Evolutionary conservation across 1,140 invertebrate genomes (phyloP).

Genomic region (Lepidurus arcticus): DNA sequence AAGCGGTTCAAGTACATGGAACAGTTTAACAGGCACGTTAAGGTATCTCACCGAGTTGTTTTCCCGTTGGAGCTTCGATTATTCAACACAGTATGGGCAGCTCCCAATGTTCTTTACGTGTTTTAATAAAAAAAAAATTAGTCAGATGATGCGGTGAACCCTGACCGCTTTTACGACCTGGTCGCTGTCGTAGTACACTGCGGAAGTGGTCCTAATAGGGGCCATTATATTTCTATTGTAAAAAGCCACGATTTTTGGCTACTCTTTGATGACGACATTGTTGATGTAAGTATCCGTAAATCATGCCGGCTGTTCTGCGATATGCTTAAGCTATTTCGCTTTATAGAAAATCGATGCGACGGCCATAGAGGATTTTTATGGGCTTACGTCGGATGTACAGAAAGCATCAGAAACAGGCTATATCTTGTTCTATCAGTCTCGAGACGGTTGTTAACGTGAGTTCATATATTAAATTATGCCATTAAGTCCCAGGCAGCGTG

Average conservation of each 20-base stretch:
- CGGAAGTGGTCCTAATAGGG: constrained; percentile 95
- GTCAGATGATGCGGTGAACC: constrained; percentile 96
- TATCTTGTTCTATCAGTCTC: constrained; percentile 98
- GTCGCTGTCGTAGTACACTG: constrained; percentile 99
- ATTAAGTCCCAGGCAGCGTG: no score
- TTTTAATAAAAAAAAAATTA: constrained; percentile 47
- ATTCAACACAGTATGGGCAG: constrained; percentile 85
- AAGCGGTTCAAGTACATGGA: constrained; percentile 99
- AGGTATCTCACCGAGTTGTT: constrained; percentile 97
- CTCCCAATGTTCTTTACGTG: no score
- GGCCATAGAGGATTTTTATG: constrained; percentile 99
- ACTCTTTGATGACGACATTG: constrained; percentile 99
- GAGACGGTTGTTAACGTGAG: constrained; percentile 53
- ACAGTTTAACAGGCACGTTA: constrained; percentile 96
- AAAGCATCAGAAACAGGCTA: constrained; percentile 99
- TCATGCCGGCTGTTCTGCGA: constrained; percentile 35
- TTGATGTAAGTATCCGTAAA: constrained; percentile 71
- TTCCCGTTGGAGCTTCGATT: constrained; percentile 95
- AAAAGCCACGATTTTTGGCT: constrained; percentile 99
- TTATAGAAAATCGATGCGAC: constrained; percentile 96
- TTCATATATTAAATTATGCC: no score
- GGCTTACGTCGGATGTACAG: constrained; percentile 94
- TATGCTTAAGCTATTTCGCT: constrained; percentile 37
- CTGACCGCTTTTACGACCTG: constrained; percentile 94
- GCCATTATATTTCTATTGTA: constrained; percentile 99